Percentiles rank a stretch among this genome's conserved stretches.
phyloP scores from a whole-genome alignment of 2,113 vertebrate genomes.

The Neolamprologus hecqui region DNA sequence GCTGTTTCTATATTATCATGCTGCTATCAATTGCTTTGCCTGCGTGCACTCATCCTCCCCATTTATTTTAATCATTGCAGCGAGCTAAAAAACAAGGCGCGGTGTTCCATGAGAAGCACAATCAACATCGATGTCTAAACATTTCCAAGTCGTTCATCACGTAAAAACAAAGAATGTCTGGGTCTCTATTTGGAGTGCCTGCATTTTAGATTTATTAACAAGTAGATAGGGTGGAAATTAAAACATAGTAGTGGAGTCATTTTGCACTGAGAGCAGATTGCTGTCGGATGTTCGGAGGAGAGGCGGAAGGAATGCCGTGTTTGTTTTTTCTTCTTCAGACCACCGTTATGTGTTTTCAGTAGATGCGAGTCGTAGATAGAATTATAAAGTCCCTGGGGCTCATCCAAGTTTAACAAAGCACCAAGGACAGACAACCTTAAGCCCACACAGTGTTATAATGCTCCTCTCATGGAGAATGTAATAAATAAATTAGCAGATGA shows the following conservation, averaged over 20 bases:
- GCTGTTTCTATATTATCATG: slow-evolving; percentile 2
- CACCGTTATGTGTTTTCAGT: slow-evolving; percentile 45
- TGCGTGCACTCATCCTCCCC: neutral
- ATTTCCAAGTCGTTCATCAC: slow-evolving; percentile 2
- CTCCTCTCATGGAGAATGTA: slow-evolving; percentile 46
- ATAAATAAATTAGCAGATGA: slow-evolving; percentile 77
- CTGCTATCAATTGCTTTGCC: slow-evolving; percentile 15
- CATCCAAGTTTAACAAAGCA: slow-evolving; percentile 55
- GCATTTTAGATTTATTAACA: slow-evolving; percentile 14
- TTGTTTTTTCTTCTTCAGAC: slow-evolving; percentile 43
- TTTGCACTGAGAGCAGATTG: neutral
- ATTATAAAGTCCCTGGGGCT: slow-evolving; percentile 22
- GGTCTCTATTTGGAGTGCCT: neutral
- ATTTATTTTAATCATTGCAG: slow-evolving; percentile 19
- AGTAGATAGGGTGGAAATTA: slow-evolving; percentile 5
- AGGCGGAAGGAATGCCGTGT: slow-evolving; percentile 34
- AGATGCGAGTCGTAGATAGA: slow-evolving; percentile 40
- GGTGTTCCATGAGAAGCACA: neutral
- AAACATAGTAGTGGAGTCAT: neutral
- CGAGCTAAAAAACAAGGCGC: neutral
- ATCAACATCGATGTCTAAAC: slow-evolving; percentile 19
- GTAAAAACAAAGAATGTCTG: slow-evolving; percentile 3
- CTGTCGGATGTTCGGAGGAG: neutral
- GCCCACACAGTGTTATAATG: slow-evolving; percentile 19
- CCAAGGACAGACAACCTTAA: slow-evolving; percentile 41